Percentiles rank a stretch among this genome's conserved stretches.
Evolutionary conservation across 2,888 invertebrate species (phyloP).

Genomic region (Pristionchus mayeri): DNA sequence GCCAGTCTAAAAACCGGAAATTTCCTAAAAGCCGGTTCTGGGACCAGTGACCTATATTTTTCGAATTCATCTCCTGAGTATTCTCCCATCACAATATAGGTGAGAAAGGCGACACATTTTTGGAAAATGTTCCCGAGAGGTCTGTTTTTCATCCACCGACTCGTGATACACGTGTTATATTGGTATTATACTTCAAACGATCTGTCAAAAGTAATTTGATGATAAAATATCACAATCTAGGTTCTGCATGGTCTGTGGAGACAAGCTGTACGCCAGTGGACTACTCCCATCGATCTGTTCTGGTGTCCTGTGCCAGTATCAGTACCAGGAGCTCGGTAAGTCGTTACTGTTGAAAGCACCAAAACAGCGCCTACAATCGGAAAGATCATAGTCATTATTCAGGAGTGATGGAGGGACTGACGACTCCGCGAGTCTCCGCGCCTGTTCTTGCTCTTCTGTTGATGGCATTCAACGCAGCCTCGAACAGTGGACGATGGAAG

Average conservation of each 20-base stretch:
- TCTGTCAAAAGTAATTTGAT: too few relatives aligned
- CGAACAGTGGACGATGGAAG: neutral
- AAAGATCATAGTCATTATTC: neutral
- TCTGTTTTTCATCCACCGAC: too few relatives aligned
- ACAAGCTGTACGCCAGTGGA: conserved; percentile 2
- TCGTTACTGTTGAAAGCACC: neutral
- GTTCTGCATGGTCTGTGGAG: conserved; percentile 18
- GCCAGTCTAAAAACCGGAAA: too few relatives aligned
- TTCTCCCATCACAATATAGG: too few relatives aligned
- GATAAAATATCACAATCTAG: too few relatives aligned
- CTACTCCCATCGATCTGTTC: conserved; percentile 1
- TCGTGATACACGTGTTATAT: too few relatives aligned
- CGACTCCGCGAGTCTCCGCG: conserved; percentile 22
- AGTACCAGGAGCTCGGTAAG: conserved; percentile 32
- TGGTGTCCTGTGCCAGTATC: neutral
- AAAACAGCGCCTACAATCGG: neutral
- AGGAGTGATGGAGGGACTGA: conserved; percentile 39
- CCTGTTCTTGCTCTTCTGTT: conserved; percentile 8
- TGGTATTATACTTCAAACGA: neutral
- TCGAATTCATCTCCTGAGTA: too few relatives aligned
- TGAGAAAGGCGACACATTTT: too few relatives aligned
- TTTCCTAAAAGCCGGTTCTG: too few relatives aligned
- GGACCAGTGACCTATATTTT: too few relatives aligned
- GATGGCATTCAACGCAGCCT: neutral
- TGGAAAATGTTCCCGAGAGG: too few relatives aligned